Conservation (phyloP, 2,797 vertebrate species). For the Microcaecilia unicolor region DNA sequence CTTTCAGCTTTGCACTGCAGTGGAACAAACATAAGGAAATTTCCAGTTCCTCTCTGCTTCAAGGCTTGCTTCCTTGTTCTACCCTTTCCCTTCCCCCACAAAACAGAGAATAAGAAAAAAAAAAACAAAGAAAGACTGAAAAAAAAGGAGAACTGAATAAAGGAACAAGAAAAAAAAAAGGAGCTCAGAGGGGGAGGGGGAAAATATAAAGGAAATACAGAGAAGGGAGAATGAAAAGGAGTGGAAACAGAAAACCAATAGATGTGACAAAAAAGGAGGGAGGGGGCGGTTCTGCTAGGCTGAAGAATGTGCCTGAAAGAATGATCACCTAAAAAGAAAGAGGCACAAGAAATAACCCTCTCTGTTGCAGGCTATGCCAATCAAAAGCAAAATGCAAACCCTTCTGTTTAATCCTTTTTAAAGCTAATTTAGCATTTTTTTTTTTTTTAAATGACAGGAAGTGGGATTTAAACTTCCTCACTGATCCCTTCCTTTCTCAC, state of each 20-base stretch:
- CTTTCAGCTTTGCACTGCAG: too few relatives aligned
- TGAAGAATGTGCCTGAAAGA: constrained; percentile 49
- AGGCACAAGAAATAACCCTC: constrained; percentile 51
- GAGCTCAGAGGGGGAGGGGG: constrained; percentile 46
- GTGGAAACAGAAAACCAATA: constrained; percentile 48
- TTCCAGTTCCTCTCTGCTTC: neutral
- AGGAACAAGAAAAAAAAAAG: constrained; percentile 15
- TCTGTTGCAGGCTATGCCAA: constrained; percentile 52
- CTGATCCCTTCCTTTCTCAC: too few relatives aligned
- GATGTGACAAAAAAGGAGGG: constrained; percentile 61
- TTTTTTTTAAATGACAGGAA: too few relatives aligned
- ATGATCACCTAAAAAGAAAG: constrained; percentile 55
- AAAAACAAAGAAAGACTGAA: constrained; percentile 35
- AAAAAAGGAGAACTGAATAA: constrained; percentile 34
- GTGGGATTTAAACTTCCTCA: too few relatives aligned
- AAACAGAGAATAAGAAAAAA: constrained; percentile 31
- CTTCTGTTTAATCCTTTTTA: constrained; percentile 47
- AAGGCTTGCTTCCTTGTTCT: neutral
- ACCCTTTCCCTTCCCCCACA: neutral
- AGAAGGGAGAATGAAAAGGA: constrained; percentile 45
- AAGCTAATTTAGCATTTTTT: too few relatives aligned
- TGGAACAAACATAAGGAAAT: too few relatives aligned
- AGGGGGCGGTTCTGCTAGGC: constrained; percentile 44
- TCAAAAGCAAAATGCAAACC: constrained; percentile 44
- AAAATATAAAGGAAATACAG: constrained; percentile 49